Base-by-base conservation (phyloP, 2,113 vertebrate genomes). In the Neolamprologus sp. region DNA sequence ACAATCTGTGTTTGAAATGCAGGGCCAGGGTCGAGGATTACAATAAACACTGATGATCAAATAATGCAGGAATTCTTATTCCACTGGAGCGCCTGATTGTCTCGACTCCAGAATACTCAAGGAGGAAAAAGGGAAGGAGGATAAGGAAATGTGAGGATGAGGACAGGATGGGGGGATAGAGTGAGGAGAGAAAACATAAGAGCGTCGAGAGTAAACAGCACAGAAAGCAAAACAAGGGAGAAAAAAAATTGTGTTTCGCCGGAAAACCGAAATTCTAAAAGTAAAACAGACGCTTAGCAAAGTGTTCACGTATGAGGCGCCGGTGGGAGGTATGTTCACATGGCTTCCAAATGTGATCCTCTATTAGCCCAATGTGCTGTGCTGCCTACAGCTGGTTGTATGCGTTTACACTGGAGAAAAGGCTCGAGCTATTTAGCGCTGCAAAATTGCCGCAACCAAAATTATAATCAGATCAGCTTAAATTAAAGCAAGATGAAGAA, bases 21-120 rank as follows among this genome's bases (percentile, higher is more conserved):
- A 95, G 94, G 95, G 94, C 95, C 95, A 95, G 96, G 96, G 96
- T 97, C 95, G 96, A 95, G 96, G 95, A 97, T 97, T 97, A 97
- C 95, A 96, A 96, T 96, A 96, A 96, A 96, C 93, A 96, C 93
- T 93, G 93, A 96, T 96, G 92, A 96, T 96, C 94, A 96, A 96
- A 96, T 96, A 96, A 97, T 96, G 92, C 96, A 94, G 95, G 93
- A 94, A 96, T 96, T 95, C 94, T 96, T 95, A 96, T 96, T 96
- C 96, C 90, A 91, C 90, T 84, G 85, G 82, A 92, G 93, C 51
- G 63, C 87, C 92, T 88, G 68, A 91, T 92, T 85, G 54, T 90
- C 89, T 84, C 42, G 86, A 88, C 91, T 86, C 63, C 37, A 88
- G 95, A 96, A 96, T 95, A 95, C 92, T 91, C 92, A 95, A 92